Base-by-base conservation (phyloP, 1,140 invertebrate genomes). In the Dolichoris vasculosae region DNA sequence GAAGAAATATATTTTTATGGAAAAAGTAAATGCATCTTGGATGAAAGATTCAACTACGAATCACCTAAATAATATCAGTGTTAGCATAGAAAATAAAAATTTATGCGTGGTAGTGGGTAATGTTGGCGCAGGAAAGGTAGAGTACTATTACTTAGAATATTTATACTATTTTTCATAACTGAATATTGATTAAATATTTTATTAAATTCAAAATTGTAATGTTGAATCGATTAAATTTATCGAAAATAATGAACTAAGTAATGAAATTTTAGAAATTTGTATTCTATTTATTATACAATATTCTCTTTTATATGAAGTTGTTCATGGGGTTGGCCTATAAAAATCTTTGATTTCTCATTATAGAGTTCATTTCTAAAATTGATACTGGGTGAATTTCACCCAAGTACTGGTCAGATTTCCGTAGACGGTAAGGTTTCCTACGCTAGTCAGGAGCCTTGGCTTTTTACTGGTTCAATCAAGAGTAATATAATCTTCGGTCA, bases 101-200 rank as follows among this genome's bases (percentile, higher is more conserved):
- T 92, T 97, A 63, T 92, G 97, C 73, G 96, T 96, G 9, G 94
- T 98, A 2, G 96, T 98, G 84, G 97, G 97, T 2, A 95, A 96
- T 43, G 96, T 98, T 20, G 97, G 97, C 40, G 94, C 96, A 26
- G 97, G 97, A 83, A 98, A 98, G 93, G 96, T 95, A 13, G 97
- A 40, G 76, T 32, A 30, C n/a, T 43, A 3, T n/a, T 15, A 43
- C 9, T 20, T 0, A 43, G 7, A 64, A 43, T n/a, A 46, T 67
- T 26, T 64, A 26, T 79, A 43, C 7, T 51, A 51, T 51, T 13
- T 15, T 51, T 51, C 48, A 51, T 9, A 51, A 51, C 2, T 51
- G 20, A 51, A 2, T 51, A 15, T 51, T 51, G 20, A 51, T 51
- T 51, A 51, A 13, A 8, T 9, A 51, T 51, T 51, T 17, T 2